These are phyloP conservation scores for Ptychoptera albimana DNA, from an alignment of 2,888 invertebrate genomes.

Conservation along the genomic window DNA sequence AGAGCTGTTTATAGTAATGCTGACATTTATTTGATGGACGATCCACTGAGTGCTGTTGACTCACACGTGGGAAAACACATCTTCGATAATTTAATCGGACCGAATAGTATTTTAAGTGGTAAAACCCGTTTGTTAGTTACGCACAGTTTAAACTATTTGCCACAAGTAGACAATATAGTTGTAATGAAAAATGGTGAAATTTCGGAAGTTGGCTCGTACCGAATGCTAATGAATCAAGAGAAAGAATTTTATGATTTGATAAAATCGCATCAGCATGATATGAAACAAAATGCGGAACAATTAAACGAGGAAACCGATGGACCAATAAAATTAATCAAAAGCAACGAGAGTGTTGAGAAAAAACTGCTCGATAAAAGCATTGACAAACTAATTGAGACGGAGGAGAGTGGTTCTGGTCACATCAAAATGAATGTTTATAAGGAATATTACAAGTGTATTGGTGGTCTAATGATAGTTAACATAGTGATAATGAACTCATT, in stretches of 20 bases:
- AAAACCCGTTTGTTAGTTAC: constrained; percentile 42
- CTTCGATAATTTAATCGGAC: constrained; percentile 39
- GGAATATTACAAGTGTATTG: constrained; percentile 6
- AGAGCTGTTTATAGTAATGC: constrained; percentile 31
- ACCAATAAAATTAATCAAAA: too few species aligned
- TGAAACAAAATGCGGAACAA: too few species aligned
- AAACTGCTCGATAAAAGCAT: too few species aligned
- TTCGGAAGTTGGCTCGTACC: background rate
- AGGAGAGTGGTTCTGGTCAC: too few species aligned
- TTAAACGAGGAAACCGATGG: too few species aligned
- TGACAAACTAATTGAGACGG: too few species aligned
- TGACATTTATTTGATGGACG: constrained; percentile 37
- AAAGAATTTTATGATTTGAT: constrained; percentile 16
- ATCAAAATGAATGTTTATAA: constrained; percentile 4
- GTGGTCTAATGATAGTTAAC: background rate
- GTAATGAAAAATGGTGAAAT: constrained; percentile 37
- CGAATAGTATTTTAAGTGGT: constrained; percentile 24
- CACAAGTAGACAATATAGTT: constrained; percentile 35
- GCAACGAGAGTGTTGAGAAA: too few species aligned
- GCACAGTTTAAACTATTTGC: constrained; percentile 39
- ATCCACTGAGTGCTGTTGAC: constrained; percentile 46
- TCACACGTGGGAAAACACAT: constrained; percentile 47
- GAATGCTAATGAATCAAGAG: background rate
- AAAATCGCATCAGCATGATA: too few species aligned
- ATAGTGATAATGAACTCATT: background rate